Base-by-base conservation (phyloP, 1,140 invertebrate species). In the Brachionus angularis region DNA sequence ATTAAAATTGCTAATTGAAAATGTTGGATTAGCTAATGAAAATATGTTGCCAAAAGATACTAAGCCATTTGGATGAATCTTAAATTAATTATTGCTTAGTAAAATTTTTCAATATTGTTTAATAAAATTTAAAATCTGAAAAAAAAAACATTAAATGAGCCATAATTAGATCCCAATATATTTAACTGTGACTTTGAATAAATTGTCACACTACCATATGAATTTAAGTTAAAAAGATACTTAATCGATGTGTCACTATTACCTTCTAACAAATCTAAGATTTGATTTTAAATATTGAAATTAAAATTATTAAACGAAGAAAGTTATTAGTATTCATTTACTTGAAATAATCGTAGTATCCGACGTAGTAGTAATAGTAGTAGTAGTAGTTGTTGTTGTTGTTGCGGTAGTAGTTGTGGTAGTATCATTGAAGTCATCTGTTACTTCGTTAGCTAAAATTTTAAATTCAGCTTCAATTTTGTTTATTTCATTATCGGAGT, bases 1-100 rank as follows among this genome's bases (percentile, higher is more conserved):
- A 29, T 67, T 67, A 33, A 67, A 50, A 67, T 50, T 67, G 25
- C 29, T 14, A 3, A 67, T 67, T 1, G 62, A 67, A 33, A 46
- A 46, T n/a, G 62, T 33, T 14, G 62, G 62, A 46, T 29, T 36
- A 23, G 16, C 5, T 36, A 36, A 12, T 27, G 23, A 21, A 14
- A 3, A 14, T 67, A 47, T 23, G 10, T 31, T 33, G n/a, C 42
- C 16, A 14, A 67, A 67, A 29, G 47, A 47, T 14, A 67, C 42
- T 47, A 52, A 31, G 3, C 49, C 49, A 31, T 52, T 52, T 12
- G 49, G 49, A 52, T 27, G 39, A 14, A 34, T 34, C 33, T 34
- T 34, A 34, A 34, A 34, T 34, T 34, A 4, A 5, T 34, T 34
- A 5, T 34, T 34, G 4, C 5, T 34, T 34, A 5, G 33, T 34